Base-by-base conservation (phyloP, 2,113 vertebrate species). In the Pedetes capensis region DNA sequence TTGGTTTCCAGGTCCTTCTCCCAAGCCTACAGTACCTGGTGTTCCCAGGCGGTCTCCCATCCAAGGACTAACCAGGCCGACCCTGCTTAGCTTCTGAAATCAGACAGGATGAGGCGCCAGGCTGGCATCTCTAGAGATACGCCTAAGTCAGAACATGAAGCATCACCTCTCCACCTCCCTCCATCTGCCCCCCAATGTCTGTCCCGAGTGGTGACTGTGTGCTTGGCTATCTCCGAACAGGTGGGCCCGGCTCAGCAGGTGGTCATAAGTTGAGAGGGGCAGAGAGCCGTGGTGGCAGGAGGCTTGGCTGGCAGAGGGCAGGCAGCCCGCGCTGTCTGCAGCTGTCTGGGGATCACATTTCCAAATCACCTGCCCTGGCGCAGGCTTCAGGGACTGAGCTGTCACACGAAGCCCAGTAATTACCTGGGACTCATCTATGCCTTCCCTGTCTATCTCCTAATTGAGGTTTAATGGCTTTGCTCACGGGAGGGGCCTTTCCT, bases 311-410 rank as follows among this genome's bases (percentile, higher is more conserved):
- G 71, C 81, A 59, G 75, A 72, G 90, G 96, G 93, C 61, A 97
- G 97, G 97, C 87, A 76, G 82, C 71, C 72, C 89, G 93, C 87
- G 68, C 93, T 42, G 39, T 69, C 92, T 95, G 98, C 99, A 99
- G 99, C 99, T 99, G 99, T 97, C 97, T 95, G 47, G 27, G 98
- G 98, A 98, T 99, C 97, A 14, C 89, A 97, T 99, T 99, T 99
- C 99, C 96, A 93, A 98, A 98, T 99, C 99, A 98, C 98, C 98
- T 98, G 98, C 94, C 97, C 86, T 81, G 75, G 47, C 94, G 97
- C 96, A 90, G 97, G 97, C 98, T 97, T 93, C 98, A 98, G 98
- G 98, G 98, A 98, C 98, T 89, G 4, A 87, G 97, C 97, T 98
- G 97, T 98, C 98, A 98, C 94, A 93, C 84, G 37, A 95, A 97